Evolutionary conservation across 2,888 invertebrate genomes (phyloP).

Genomic region (Lagria hirta): DNA sequence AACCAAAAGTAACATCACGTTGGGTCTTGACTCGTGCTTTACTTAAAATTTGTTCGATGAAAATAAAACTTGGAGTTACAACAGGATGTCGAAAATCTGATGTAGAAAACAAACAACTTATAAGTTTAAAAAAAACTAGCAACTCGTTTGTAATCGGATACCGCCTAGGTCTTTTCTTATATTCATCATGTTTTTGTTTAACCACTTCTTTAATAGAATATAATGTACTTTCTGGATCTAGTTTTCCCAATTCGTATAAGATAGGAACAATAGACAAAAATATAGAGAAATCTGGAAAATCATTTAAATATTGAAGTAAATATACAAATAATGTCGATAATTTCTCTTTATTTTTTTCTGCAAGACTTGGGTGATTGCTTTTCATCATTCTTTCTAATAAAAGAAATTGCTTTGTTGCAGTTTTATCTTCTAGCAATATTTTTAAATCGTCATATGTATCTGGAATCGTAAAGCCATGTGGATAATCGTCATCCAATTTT

Average conservation of each 20-base stretch:
- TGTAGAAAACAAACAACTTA: conserved; percentile 80
- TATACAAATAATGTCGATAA: conserved; percentile 73
- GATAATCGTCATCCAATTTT: conserved; percentile 60
- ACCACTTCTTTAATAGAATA: conserved; percentile 68
- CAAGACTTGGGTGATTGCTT: conserved; percentile 81
- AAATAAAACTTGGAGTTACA: conserved; percentile 80
- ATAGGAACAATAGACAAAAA: conserved; percentile 57
- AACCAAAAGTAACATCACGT: conserved; percentile 72
- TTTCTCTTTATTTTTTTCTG: conserved; percentile 75
- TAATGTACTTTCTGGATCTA: conserved; percentile 69
- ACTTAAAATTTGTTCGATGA: conserved; percentile 78
- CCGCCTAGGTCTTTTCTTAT: conserved; percentile 59
- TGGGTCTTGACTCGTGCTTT: conserved; percentile 64
- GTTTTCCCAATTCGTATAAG: conserved; percentile 71
- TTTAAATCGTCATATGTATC: conserved; percentile 64
- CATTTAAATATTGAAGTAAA: conserved; percentile 76
- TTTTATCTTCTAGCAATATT: conserved; percentile 62
- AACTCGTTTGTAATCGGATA: conserved; percentile 71
- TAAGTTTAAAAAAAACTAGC: conserved; percentile 78
- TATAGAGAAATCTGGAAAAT: no score
- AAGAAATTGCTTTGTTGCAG: conserved; percentile 65
- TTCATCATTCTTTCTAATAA: conserved; percentile 83
- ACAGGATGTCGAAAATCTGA: conserved; percentile 90
- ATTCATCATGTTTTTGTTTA: conserved; percentile 70
- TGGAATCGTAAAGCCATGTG: conserved; percentile 63